Evolutionary conservation across 2,797 vertebrate species (phyloP), one percentile per base, ranked within the genome.

Genomic region (Melopsittacus undulatus): DNA sequence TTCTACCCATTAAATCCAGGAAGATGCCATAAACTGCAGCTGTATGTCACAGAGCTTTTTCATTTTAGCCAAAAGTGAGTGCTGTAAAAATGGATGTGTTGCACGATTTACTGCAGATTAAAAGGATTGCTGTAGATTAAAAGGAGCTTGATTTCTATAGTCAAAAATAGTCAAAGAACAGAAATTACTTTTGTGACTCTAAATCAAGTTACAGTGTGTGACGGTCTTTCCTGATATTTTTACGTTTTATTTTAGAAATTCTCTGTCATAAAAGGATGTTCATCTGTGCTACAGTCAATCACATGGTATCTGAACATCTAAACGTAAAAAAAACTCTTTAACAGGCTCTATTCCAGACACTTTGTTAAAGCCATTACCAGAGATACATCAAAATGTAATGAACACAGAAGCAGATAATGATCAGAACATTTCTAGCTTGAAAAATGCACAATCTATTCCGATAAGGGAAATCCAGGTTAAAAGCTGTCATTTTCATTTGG

Each of bases 301-400:
- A 16, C 46, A 19, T 64, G 63, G 48, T 87, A 92, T 92, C 91
- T 80, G 81, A 77, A 19, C 56, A 90, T 88, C 67, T 90, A 82
- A 92, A 90, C 63, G 59, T 92, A 88, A 88, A 83, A 83, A 83
- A 94, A 90, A 76, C 67, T 52, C 70, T 79, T 82, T 74, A 92
- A 66, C 10, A 75, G 48, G 34, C 61, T 92, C 36, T 68, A 36
- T 89, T 90, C 86, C 90, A 94, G 83, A 26, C 27, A 49, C 61
- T 95, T 95, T 90, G 92, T 90, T 95, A 93, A 83, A 94, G 83
- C 64, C 49, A 51, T 85, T 96, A 92, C 80, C 48, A 90, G 64
- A 85, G 64, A 49, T 86, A 80, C 72, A 94, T 93, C 68, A 77
- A 87, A 95, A 92, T 75, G 74, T 87, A 95, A 92, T 87, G 76